Conservation (phyloP, 1,140 invertebrate genomes). For the Bombus balteatus region DNA sequence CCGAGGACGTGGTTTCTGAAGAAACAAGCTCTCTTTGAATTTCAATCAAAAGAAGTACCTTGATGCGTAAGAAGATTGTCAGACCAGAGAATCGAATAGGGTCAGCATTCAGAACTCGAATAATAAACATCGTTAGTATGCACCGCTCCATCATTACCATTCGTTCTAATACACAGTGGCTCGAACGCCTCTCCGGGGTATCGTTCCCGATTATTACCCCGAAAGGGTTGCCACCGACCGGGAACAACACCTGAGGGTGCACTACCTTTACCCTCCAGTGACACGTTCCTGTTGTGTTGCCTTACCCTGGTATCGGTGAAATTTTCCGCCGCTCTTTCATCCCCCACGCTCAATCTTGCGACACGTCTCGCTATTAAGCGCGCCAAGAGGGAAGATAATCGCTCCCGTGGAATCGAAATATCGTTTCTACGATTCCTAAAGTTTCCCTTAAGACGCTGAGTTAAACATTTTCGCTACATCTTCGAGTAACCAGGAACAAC, state of each 20-base stretch:
- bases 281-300: conserved; percentile 9
- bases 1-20: no score
- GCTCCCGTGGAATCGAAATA: background rate
- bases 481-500: background rate
- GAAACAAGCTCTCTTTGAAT: background rate
- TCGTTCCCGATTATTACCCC: conserved; percentile 81
- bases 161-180: conserved; percentile 77
- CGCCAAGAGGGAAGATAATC: background rate
- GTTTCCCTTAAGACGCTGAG: background rate
- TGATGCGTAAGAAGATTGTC: conserved; percentile 6
- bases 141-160: conserved; percentile 76
- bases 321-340: conserved; percentile 54
- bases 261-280: conserved; percentile 61
- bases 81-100: conserved; percentile 27
- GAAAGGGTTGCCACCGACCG: conserved; percentile 77
- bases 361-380: background rate
- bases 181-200: conserved; percentile 76
- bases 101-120: conserved; percentile 15
- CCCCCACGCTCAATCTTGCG: conserved; percentile 36
- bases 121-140: conserved; percentile 73
- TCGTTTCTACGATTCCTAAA: background rate
- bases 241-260: conserved; percentile 80
- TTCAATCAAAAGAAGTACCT: no score
- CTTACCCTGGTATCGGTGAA: background rate
- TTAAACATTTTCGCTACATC: background rate